A percentile compares a stretch with the other conserved stretches of the same genome.
phyloP scores from a whole-genome alignment of 2,888 invertebrate species.

The Disparrhopalites patrizii region DNA sequence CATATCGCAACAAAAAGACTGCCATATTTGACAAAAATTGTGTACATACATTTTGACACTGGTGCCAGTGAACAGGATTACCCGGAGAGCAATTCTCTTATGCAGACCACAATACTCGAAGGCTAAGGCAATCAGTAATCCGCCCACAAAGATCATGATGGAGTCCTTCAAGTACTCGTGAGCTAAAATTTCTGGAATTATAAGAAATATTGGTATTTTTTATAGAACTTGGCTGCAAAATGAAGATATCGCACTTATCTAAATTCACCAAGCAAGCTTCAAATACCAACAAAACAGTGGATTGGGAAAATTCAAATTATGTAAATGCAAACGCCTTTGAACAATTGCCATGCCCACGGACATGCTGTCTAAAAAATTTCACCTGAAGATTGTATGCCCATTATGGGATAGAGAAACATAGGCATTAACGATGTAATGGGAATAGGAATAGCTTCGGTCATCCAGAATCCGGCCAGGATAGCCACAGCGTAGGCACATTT shows the following conservation, averaged over 20 bases:
- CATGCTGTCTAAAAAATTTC: no score
- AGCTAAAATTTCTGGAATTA: conserved; percentile 35
- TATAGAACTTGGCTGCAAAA: no score
- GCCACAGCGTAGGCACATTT: conserved; percentile 49
- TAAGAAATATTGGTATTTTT: background rate
- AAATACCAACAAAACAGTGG: no score
- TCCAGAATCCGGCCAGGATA: conserved; percentile 50
- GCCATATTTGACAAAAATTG: background rate
- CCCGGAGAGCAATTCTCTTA: conserved; percentile 55
- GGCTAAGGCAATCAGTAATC: conserved; percentile 55
- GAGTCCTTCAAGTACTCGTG: conserved; percentile 48
- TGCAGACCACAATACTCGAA: conserved; percentile 56
- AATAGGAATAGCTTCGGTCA: conserved; percentile 50
- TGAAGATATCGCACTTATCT: no score
- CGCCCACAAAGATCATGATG: conserved; percentile 51
- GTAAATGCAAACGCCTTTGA: no score
- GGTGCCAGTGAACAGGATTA: conserved; percentile 51
- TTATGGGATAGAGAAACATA: conserved; percentile 49
- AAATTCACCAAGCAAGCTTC: no score
- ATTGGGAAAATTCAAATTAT: no score
- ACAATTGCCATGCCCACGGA: no score
- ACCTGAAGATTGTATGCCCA: conserved; percentile 49
- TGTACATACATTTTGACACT: conserved; percentile 34
- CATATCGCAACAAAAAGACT: background rate
- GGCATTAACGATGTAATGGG: conserved; percentile 50